phyloP scores from a whole-genome alignment of 2,888 invertebrate genomes.

The Eurytoma californica region DNA sequence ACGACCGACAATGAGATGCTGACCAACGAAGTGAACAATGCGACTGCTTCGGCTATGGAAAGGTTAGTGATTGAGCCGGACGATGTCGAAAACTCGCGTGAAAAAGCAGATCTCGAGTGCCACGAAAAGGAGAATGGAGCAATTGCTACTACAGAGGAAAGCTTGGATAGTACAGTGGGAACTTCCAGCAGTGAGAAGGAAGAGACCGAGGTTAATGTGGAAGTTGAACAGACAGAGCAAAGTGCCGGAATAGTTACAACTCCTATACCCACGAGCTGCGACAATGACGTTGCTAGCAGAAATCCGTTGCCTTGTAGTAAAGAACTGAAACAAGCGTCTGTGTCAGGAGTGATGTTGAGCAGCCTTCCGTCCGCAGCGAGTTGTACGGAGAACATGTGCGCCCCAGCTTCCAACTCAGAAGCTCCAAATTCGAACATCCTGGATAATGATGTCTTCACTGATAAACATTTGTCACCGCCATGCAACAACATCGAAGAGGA shows the following conservation, averaged over 20 bases:
- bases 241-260: not conserved
- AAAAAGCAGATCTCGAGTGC: slow-evolving; percentile 84
- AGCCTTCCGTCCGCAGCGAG: slow-evolving; percentile 65
- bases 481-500: slow-evolving; percentile 43
- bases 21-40: slow-evolving; percentile 54
- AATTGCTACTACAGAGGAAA: slow-evolving; percentile 52
- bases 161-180: slow-evolving; percentile 57
- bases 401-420: slow-evolving; percentile 61
- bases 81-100: slow-evolving; percentile 74
- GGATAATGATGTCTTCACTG: slow-evolving; percentile 27
- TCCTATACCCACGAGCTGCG: not conserved
- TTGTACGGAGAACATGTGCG: slow-evolving; percentile 65
- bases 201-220: not conserved
- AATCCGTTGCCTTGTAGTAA: slow-evolving; percentile 31
- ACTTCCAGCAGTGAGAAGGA: not conserved
- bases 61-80: slow-evolving; percentile 62
- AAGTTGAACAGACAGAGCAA: not conserved
- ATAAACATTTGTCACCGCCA: slow-evolving; percentile 28
- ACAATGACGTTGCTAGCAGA: slow-evolving; percentile 39
- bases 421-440: slow-evolving; percentile 43
- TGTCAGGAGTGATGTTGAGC: slow-evolving; percentile 57
- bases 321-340: slow-evolving; percentile 41
- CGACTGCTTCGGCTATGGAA: slow-evolving; percentile 55
- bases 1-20: slow-evolving; percentile 57
- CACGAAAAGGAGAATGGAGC: slow-evolving; percentile 80